Evolutionary conservation across 2,888 invertebrate genomes (phyloP), one percentile per base, ranked within the genome.

Genomic region (Carabus problematicus): DNA sequence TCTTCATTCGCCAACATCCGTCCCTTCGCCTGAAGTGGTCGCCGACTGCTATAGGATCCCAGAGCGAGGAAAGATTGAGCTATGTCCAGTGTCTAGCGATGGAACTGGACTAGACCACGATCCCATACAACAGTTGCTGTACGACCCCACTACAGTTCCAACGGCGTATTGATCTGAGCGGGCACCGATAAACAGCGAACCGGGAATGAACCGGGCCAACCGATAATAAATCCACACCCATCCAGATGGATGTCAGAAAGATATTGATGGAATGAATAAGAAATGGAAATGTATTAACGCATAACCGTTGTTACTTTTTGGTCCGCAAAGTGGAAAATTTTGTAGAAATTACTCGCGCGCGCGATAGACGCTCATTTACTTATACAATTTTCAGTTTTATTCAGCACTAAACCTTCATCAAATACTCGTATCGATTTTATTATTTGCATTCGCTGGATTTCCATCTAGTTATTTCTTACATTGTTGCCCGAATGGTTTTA

Each of bases 101-200:
- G 18, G 52, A n/a, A n/a, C n/a, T n/a, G n/a, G n/a, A n/a, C n/a
- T 29, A 54, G 29, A 54, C 1, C 7, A 54, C 14, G 29, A 8
- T 18, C 1, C n/a, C 29, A 29, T 29, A 6, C 29, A 29, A 29
- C 29, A 29, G 3, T 29, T 29, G 29, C 3, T 29, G 29, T 29
- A 29, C 29, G 29, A 29, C 29, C 41, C 19, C 43, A 18, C 42
- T 18, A 42, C 59, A 59, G 43, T 54, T 66, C 49, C 14, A 41
- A 29, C 49, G 39, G 66, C 59, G 66, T 66, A 68, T 68, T 68
- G 68, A 68, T 68, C 68, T 61, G 41, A 12, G 64, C 18, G 55
- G 64, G 55, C 43, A 61, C 68, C 68, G 68, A 68, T 68, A 68
- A 68, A 68, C 68, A 68, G 68, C 60, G 61, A 68, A 68, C 68